Base-by-base conservation (phyloP, 2,113 vertebrate genomes). In the Nyctibius bracteatus region DNA sequence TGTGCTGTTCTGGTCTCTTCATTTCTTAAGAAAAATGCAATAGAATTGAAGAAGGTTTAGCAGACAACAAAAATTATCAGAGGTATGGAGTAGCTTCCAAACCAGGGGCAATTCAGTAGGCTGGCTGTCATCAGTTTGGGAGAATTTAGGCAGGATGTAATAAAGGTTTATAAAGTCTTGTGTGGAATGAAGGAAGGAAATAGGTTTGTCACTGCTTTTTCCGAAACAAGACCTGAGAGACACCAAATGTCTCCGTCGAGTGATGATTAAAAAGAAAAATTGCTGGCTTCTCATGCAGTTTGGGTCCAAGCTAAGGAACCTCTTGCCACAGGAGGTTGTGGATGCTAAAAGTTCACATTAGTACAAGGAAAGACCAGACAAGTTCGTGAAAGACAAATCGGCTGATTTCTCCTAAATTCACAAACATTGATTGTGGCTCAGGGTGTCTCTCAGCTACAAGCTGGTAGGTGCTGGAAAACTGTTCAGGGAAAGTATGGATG, bases 171-270 rank as follows among this genome's bases (percentile, higher is more conserved):
- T 59, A 65, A 85, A 93, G 58, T 30, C 25, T 43, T 61, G 2
- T 67, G 16, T 79, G 12, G 33, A 74, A 16, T 57, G 19, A 82
- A 66, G 10, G 31, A 52, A 84, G 33, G 37, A 67, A 58, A 71
- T n/a, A 39, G 14, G 2, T 46, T 74, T 62, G 46, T 85, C 43
- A 23, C 31, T 67, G 13, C 49, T 74, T 75, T 58, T 71, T 37
- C 28, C 1, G 3, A 82, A 92, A 90, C 33, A 43, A 84, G n/a
- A 83, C 14, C 13, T 2, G 7, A 61, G 77, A 89, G 24, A 46
- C 9, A 67, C 84, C n/a, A 70, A 62, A 30, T 47, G 31, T 33
- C 24, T 72, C 51, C 3, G 1, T 24, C 0, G 0, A 58, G 10
- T 28, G 17, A 46, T 91, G 68, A 27, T 59, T 81, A 21, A 46